These are phyloP conservation scores for Pogonus chalceus DNA, from an alignment of 1,140 invertebrate species.

Conservation along the genomic window DNA sequence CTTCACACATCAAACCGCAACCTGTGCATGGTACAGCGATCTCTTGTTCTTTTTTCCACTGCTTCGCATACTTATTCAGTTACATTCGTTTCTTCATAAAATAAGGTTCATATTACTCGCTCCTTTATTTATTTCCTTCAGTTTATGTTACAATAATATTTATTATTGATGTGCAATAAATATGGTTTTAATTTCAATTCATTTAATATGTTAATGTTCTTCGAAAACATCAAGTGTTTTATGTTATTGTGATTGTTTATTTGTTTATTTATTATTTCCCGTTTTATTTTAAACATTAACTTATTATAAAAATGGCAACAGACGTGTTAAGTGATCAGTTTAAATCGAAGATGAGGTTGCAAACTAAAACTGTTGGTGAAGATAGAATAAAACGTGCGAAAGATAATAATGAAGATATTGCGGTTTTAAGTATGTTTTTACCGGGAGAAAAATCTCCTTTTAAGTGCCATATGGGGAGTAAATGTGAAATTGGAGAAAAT, in stretches of 20 bases:
- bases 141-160: neutral
- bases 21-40: conserved; percentile 1
- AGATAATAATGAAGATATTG: conserved; percentile 75
- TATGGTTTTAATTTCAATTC: neutral
- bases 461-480: conserved; percentile 58
- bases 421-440: conserved; percentile 71
- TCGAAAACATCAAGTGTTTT: conserved; percentile 1
- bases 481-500: conserved; percentile 70
- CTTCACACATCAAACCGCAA: conserved; percentile 1
- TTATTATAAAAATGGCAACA: conserved; percentile 46
- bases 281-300: neutral
- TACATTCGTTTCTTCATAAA: neutral
- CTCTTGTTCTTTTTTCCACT: neutral
- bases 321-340: conserved; percentile 66
- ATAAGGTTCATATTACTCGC: neutral
- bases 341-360: conserved; percentile 57
- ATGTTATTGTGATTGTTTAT: neutral
- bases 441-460: conserved; percentile 65
- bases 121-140: neutral
- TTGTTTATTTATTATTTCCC: neutral
- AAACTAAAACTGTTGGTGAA: conserved; percentile 63
- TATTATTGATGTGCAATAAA: neutral
- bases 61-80: too few relatives aligned
- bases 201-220: neutral
- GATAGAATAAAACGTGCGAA: conserved; percentile 63